phyloP scores from a whole-genome alignment of 1,140 invertebrate species.

The Lysiphlebus fabarum region DNA sequence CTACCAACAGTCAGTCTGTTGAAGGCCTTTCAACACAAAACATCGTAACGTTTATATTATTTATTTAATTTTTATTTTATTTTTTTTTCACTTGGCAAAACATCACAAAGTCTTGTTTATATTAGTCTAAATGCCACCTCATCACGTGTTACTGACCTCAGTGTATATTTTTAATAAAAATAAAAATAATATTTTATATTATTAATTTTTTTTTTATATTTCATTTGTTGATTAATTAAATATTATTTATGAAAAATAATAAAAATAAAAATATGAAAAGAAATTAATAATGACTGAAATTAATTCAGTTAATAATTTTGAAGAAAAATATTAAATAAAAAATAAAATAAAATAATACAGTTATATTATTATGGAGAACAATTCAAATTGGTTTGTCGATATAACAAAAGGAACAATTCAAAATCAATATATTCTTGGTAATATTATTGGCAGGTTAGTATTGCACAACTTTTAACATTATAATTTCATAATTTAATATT shows the following conservation, averaged over 20 bases:
- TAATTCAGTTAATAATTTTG: too few relatives aligned
- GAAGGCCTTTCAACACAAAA: slow-evolving; percentile 20
- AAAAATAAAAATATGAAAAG: too few relatives aligned
- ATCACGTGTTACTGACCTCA: too few relatives aligned
- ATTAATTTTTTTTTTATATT: too few relatives aligned
- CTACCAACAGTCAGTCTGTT: slow-evolving; percentile 16
- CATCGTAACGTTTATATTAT: slow-evolving; percentile 9
- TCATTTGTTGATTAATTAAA: too few relatives aligned
- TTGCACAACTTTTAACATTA: not conserved
- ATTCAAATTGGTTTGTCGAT: slow-evolving; percentile 24
- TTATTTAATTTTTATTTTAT: too few relatives aligned
- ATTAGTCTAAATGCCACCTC: not conserved
- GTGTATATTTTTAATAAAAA: not conserved
- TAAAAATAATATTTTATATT: too few relatives aligned
- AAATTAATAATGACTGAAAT: too few relatives aligned
- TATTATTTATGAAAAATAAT: too few relatives aligned
- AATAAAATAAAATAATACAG: not conserved
- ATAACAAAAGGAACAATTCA: slow-evolving; percentile 26
- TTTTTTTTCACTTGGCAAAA: not conserved
- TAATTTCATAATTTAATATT: not conserved
- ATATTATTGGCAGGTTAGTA: slow-evolving; percentile 41
- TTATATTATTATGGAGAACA: slow-evolving; percentile 22
- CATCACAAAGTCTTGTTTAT: not conserved
- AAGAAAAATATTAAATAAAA: not conserved
- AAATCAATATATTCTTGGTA: slow-evolving; percentile 37